Evolutionary conservation across 2,888 invertebrate species (phyloP), one percentile per base, ranked within the genome.

Genomic region (Eulithis testata): DNA sequence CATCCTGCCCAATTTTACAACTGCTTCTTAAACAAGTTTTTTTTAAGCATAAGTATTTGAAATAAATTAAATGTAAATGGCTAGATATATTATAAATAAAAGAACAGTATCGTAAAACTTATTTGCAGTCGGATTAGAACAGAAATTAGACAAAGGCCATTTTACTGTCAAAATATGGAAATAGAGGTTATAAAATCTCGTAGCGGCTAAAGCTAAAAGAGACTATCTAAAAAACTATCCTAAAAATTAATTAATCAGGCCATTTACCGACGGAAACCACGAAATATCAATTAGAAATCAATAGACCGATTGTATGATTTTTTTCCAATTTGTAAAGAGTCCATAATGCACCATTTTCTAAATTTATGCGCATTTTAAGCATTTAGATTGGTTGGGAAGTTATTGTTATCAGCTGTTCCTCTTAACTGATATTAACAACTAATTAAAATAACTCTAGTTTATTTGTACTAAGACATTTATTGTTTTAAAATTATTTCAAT

Each of bases 351-450:
- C 72, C 62, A 70, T 64, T 37, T 66, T 50, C 44, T 47, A 8
- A 66, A 66, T 63, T 68, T 64, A 69, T 69, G 65, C 63, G 68
- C 68, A 67, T 66, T 65, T 64, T 63, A 66, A 58, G 44, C 14
- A 37, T 40, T 59, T 2, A 65, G 50, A 4, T 21, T 21, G 11
- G 56, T 21, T 8, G 3, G 6, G 31, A 53, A 63, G 40, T 57
- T 36, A 43, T 36, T 45, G 3, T 27, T 27, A 14, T 50, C 40
- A 40, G 40, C 6, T 37, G 37, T 37, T 37, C 8, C 8, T 37
- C 8, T 8, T 40, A 3, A 40, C 9, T 6, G 3, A 3, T 31
- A 31, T 31, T 5, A 5, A 5, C 31, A 31, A 31, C 31, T 5
- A 2, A 31, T 31, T 31, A 31, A 5, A 31, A 31, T 3, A 31